Evolutionary conservation across 2,888 invertebrate species (phyloP).

Genomic region (Keiferia lycopersicella): DNA sequence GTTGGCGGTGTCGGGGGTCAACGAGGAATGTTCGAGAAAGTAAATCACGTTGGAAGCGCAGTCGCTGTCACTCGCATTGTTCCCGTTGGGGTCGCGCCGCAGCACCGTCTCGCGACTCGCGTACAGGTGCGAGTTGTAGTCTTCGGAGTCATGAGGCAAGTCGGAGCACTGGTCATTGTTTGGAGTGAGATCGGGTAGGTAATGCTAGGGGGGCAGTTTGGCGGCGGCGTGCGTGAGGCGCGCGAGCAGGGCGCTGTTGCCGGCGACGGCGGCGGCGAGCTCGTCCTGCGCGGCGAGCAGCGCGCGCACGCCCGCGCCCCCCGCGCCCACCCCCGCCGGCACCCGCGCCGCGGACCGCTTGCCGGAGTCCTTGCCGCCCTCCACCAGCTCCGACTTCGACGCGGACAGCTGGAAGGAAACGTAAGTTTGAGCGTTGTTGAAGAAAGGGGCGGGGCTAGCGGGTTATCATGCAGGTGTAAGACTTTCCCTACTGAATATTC

Average conservation of each 20-base stretch:
- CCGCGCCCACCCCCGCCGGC: slow-evolving; percentile 69
- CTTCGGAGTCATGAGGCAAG: neutral
- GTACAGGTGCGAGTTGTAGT: neutral
- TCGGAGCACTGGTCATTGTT: no score
- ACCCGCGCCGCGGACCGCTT: slow-evolving; percentile 27
- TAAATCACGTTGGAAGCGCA: neutral
- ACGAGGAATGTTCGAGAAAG: neutral
- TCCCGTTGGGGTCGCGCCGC: neutral
- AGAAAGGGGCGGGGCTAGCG: neutral
- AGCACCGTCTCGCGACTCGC: slow-evolving; percentile 5
- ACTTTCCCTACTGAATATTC: neutral
- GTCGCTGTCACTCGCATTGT: neutral
- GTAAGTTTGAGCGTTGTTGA: neutral
- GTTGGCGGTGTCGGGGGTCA: neutral
- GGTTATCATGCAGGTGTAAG: neutral
- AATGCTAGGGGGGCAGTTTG: slow-evolving; percentile 40
- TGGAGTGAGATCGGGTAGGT: neutral
- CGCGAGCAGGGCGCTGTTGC: slow-evolving; percentile 51
- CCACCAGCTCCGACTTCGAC: neutral
- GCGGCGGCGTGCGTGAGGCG: slow-evolving; percentile 36
- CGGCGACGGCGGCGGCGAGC: slow-evolving; percentile 40
- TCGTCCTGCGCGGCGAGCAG: slow-evolving; percentile 36
- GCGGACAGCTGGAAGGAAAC: slow-evolving; percentile 6
- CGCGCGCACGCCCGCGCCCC: slow-evolving; percentile 61
- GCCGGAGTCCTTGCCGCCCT: neutral